A percentile compares a stretch with the other conserved stretches of the same genome.
phyloP scores from a whole-genome alignment of 2,113 vertebrate species.

The Thryonomys swinderianus region DNA sequence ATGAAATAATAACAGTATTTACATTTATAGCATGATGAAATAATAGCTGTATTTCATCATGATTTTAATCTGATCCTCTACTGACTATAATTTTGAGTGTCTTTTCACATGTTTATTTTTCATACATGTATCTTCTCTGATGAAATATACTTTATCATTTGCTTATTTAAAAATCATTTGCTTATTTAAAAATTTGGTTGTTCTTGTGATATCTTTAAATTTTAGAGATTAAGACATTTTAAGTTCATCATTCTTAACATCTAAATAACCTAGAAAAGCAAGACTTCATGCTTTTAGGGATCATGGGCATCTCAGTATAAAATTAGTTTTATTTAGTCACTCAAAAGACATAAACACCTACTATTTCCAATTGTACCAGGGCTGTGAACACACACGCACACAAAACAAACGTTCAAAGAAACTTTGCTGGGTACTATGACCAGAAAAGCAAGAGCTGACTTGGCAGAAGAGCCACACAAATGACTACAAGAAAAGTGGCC shows the following conservation, averaged over 20 bases:
- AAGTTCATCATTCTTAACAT: background rate
- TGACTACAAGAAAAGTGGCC: background rate
- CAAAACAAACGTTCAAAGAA: background rate
- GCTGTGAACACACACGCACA: background rate
- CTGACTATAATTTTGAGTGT: background rate
- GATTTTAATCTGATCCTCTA: background rate
- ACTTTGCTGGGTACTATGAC: background rate
- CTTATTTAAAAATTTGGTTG: background rate
- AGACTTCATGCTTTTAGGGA: background rate
- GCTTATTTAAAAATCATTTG: background rate
- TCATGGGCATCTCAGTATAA: background rate
- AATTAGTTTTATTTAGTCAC: background rate
- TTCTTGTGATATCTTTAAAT: background rate
- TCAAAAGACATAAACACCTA: slow-evolving; percentile 11
- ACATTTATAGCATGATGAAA: background rate
- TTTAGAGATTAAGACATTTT: slow-evolving; percentile 23
- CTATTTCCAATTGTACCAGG: background rate
- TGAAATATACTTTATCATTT: background rate
- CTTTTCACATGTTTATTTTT: background rate
- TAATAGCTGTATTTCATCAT: background rate
- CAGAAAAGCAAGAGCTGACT: background rate
- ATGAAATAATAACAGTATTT: background rate
- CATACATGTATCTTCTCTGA: background rate
- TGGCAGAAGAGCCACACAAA: background rate
- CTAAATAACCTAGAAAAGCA: slow-evolving; percentile 17